phyloP scores from a whole-genome alignment of 2,888 invertebrate species.

The Ceramica pisi region DNA sequence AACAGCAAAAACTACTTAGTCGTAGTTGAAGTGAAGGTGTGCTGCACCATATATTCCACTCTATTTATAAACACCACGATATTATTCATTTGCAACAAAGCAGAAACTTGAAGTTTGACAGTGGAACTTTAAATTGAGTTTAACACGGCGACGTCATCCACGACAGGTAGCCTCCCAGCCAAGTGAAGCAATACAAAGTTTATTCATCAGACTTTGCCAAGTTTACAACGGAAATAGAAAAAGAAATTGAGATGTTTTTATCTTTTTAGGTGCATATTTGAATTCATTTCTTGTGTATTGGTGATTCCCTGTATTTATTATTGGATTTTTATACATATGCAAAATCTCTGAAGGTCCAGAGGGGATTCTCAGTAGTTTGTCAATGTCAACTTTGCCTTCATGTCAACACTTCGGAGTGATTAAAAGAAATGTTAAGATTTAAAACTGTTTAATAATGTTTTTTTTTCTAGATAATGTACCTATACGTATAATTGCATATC shows the following conservation, averaged over 20 bases:
- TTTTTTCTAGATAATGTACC: too few species aligned
- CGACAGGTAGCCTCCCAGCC: conserved; percentile 48
- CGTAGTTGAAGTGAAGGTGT: background rate
- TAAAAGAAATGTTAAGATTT: background rate
- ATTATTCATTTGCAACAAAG: conserved; percentile 44
- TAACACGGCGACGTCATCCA: conserved; percentile 59
- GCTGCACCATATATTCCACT: background rate
- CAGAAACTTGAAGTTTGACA: conserved; percentile 47
- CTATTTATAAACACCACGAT: conserved; percentile 17
- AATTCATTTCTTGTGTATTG: conserved; percentile 4
- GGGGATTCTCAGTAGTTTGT: background rate
- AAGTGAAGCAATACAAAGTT: conserved; percentile 65
- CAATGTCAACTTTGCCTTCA: background rate
- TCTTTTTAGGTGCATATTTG: conserved; percentile 7
- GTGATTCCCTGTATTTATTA: background rate
- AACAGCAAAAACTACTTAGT: background rate
- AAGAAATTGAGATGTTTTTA: conserved; percentile 26
- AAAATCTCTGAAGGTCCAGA: background rate
- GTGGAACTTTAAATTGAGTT: conserved; percentile 68
- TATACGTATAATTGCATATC: too few species aligned
- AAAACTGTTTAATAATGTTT: too few species aligned
- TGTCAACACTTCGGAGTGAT: background rate
- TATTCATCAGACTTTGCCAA: conserved; percentile 61
- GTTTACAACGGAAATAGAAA: conserved; percentile 48
- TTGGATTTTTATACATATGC: background rate